These are phyloP conservation scores for Caenorhabditis wallacei DNA, from an alignment of 2,888 invertebrate genomes.

Conservation along the genomic window DNA sequence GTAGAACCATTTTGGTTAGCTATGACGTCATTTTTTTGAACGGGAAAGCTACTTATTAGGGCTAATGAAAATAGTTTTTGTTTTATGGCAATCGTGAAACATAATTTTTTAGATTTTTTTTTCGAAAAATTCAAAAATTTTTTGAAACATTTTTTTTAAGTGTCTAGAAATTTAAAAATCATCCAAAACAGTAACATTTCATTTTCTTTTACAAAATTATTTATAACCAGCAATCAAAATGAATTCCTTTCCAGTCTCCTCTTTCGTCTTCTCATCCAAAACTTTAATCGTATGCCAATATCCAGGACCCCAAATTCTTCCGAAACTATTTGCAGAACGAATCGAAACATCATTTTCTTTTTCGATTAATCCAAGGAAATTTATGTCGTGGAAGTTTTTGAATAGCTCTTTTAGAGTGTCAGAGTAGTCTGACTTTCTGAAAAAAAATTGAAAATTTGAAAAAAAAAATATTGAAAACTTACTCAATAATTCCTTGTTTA, in stretches of 20 bases:
- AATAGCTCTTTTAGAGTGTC: not conserved
- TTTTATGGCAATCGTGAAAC: no score
- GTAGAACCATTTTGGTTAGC: not conserved
- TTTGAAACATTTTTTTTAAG: no score
- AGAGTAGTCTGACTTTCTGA: not conserved
- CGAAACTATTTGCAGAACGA: conserved; percentile 4
- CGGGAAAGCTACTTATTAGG: no score
- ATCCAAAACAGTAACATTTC: no score
- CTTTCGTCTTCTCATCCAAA: not conserved
- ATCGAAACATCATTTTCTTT: conserved; percentile 1
- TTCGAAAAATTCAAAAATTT: no score
- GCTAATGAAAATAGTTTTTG: no score
- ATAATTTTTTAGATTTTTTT: no score
- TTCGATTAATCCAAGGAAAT: conserved; percentile 5
- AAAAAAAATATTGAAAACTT: not conserved
- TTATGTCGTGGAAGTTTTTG: not conserved
- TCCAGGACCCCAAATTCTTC: conserved; percentile 10
- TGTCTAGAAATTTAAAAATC: no score
- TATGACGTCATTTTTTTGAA: not conserved
- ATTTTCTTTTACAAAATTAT: not conserved
- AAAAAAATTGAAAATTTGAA: not conserved
- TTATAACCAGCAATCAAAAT: conserved; percentile 23
- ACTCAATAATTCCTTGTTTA: not conserved
- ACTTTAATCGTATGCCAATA: not conserved
- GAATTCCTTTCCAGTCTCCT: conserved; percentile 1